Evolutionary conservation across 1,140 invertebrate species (phyloP).

Genomic region (Whitmania pigra): DNA sequence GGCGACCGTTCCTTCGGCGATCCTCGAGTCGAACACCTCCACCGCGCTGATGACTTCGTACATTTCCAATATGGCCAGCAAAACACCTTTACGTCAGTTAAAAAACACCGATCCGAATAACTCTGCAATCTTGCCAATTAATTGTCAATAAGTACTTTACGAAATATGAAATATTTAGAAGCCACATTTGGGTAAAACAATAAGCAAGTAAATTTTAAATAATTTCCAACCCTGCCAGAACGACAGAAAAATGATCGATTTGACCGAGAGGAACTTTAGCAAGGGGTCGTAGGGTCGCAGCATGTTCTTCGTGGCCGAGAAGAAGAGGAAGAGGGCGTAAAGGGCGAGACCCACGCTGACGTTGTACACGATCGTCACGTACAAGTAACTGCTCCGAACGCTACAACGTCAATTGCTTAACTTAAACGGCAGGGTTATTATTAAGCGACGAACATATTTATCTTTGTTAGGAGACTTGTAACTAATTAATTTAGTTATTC

Average conservation of each 20-base stretch:
- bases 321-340: conserved; percentile 94
- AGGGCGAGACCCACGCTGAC: conserved; percentile 89
- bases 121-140: not conserved
- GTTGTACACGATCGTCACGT: conserved; percentile 97
- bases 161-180: no score
- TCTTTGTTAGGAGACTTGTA: not conserved
- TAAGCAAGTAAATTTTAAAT: not conserved
- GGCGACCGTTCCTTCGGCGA: conserved; percentile 83
- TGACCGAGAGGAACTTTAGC: conserved; percentile 96
- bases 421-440: not conserved
- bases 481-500: not conserved
- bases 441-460: not conserved
- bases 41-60: conserved; percentile 81
- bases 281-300: conserved; percentile 93
- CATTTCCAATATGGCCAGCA: conserved; percentile 89
- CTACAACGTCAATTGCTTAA: conserved; percentile 37
- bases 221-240: conserved; percentile 89
- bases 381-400: conserved; percentile 85
- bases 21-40: conserved; percentile 55
- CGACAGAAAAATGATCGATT: conserved; percentile 96
- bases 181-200: not conserved
- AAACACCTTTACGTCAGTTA: conserved; percentile 57
- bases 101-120: not conserved
- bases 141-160: no score
- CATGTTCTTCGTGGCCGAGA: conserved; percentile 89